A percentile compares a stretch with the other conserved stretches of the same genome.
Evolutionary conservation across 2,113 vertebrate species (phyloP).

Genomic region (Hystrix brachyura): DNA sequence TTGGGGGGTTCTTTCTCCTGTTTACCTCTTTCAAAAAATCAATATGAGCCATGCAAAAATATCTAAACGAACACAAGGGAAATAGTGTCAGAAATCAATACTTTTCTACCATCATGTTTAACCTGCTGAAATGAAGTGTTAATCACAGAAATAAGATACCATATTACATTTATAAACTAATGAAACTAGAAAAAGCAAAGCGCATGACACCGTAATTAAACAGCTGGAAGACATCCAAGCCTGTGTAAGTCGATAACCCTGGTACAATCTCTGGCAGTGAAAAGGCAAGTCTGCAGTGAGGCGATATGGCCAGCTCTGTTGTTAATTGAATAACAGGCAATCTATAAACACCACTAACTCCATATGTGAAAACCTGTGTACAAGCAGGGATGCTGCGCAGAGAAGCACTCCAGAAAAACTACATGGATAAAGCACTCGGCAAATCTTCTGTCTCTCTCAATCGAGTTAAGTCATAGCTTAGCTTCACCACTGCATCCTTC

Average conservation of each 20-base stretch:
- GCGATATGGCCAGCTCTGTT: conserved; percentile 88
- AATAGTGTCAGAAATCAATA: conserved; percentile 88
- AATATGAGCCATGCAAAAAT: conserved; percentile 85
- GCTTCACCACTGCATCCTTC: background rate
- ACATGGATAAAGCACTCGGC: conserved; percentile 53
- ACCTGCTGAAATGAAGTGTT: conserved; percentile 90
- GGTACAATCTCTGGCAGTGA: conserved; percentile 89
- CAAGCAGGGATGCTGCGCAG: conserved; percentile 79
- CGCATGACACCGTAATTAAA: conserved; percentile 91
- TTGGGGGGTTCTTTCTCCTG: conserved; percentile 77
- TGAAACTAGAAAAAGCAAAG: conserved; percentile 91
- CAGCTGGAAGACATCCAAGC: conserved; percentile 91
- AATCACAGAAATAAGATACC: conserved; percentile 91
- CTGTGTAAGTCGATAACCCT: conserved; percentile 92
- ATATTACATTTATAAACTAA: conserved; percentile 91
- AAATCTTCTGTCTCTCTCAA: conserved; percentile 72
- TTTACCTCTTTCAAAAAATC: conserved; percentile 83
- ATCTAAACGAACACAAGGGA: conserved; percentile 86
- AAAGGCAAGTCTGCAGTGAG: conserved; percentile 89
- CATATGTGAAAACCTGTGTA: conserved; percentile 84
- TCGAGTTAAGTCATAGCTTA: conserved; percentile 62
- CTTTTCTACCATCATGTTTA: conserved; percentile 88
- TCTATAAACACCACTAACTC: conserved; percentile 91
- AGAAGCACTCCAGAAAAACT: conserved; percentile 56
- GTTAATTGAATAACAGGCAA: conserved; percentile 89